Evolutionary conservation across 2,888 invertebrate species (phyloP).

Genomic region (Polylopha cassiicola): DNA sequence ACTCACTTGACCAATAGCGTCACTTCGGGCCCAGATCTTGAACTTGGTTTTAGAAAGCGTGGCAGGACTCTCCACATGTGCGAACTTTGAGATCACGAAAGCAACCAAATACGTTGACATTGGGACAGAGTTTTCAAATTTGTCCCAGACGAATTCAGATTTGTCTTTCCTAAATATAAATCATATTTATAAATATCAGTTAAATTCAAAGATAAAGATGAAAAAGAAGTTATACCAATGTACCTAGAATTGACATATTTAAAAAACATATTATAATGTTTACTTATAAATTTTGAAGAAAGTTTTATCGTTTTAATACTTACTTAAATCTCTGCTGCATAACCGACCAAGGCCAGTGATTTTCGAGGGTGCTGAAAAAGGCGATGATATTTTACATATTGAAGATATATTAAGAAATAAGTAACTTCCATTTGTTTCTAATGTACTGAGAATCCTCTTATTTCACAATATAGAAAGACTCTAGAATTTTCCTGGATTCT

Average conservation of each 20-base stretch:
- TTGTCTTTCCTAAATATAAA: conserved; percentile 62
- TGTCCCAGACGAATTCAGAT: conserved; percentile 82
- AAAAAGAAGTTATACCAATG: no score
- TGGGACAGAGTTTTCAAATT: conserved; percentile 84
- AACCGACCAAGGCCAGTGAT: conserved; percentile 46
- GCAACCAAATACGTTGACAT: conserved; percentile 97
- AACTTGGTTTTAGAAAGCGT: conserved; percentile 69
- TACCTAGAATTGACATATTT: no score
- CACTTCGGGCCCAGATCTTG: conserved; percentile 84
- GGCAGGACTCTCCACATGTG: conserved; percentile 69
- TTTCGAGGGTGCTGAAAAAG: conserved; percentile 51
- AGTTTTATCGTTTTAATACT: no score
- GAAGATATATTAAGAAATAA: no score
- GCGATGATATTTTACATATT: no score
- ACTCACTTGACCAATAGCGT: conserved; percentile 84
- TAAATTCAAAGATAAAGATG: no score
- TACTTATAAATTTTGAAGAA: no score
- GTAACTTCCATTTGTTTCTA: no score
- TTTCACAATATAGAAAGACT: no score
- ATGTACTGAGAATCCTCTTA: no score
- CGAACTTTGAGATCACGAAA: conserved; percentile 86
- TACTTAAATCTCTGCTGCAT: conserved; percentile 32
- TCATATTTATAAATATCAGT: neutral
- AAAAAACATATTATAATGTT: no score
- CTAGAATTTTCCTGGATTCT: neutral